A percentile compares a stretch with the other conserved stretches of the same genome.
Conservation (phyloP, 2,888 invertebrate species). For the Tinea trinotella region DNA sequence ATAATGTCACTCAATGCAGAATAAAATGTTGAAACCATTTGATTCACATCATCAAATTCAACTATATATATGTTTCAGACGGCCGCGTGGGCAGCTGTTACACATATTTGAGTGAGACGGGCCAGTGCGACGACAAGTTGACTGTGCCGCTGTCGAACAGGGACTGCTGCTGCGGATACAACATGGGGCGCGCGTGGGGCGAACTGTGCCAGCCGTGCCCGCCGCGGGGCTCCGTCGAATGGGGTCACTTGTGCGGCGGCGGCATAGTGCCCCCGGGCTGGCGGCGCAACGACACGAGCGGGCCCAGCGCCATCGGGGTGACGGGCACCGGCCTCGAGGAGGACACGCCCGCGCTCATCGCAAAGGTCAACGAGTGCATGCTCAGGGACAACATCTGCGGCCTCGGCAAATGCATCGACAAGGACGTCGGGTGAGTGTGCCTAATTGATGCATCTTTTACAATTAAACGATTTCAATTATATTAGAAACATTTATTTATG, state of each 20-base stretch:
- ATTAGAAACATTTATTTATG: too few species aligned
- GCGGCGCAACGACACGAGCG: constrained; percentile 48
- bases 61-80: constrained; percentile 64
- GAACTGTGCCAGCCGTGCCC: constrained; percentile 85
- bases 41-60: too few species aligned
- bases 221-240: constrained; percentile 64
- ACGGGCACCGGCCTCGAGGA: constrained; percentile 27
- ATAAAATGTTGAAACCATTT: too few species aligned
- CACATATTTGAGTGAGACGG: constrained; percentile 76
- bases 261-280: constrained; percentile 49
- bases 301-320: constrained; percentile 27
- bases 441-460: neutral
- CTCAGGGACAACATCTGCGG: constrained; percentile 82
- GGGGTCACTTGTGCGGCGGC: constrained; percentile 72
- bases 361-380: constrained; percentile 81
- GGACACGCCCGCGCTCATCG: constrained; percentile 40
- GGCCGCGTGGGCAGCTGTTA: constrained; percentile 85
- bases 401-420: constrained; percentile 81
- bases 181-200: constrained; percentile 90
- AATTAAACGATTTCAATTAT: neutral
- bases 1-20: too few species aligned
- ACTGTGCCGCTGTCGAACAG: constrained; percentile 81
- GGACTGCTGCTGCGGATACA: constrained; percentile 90
- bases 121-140: constrained; percentile 79
- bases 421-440: constrained; percentile 71